Evolutionary conservation across 2,888 invertebrate genomes (phyloP), one percentile per base, ranked within the genome.

Genomic region (Cephus spinipes): DNA sequence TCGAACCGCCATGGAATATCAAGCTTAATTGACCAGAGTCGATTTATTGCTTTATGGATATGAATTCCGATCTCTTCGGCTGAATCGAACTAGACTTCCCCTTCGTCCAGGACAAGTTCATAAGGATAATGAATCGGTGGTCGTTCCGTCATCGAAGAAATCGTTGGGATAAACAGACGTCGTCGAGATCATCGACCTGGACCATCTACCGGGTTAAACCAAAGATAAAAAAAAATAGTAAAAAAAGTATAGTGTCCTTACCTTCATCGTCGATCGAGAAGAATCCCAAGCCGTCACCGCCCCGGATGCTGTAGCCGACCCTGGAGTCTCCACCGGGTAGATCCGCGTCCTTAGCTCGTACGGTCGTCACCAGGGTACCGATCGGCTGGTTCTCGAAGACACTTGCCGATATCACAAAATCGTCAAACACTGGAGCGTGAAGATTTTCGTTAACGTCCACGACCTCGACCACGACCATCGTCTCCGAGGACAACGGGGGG

Each of bases 361-460:
- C 95, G 81, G 94, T 94, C 88, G 96, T 94, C 83, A 98, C 98
- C 71, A 94, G 92, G 4, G 96, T 94, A 77, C 96, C 97, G 73
- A 95, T 93, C 11, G 96, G 94, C 87, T 95, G 94, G 92, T 97
- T 98, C 92, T 99, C 98, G 79, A 92, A 93, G 81, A 98, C 96
- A 84, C 93, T 93, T 76, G 96, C 96, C 81, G 94, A 92, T 82
- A 96, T 92, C 83, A 97, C 97, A 88, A 96, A 96, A 90, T 96
- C 97, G 76, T 94, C 94, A 92, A 98, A 98, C 83, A 93, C 93
- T 1, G 98, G 98, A 77, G 97, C 93, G 92, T 95, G 95, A 78
- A 95, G 93, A 92, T 98, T 98, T 92, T 98, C 98, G 92, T 99
- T 98, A 31, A 98, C 98, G 92, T 99, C 98, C 84, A 97, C 96